These are phyloP conservation scores for Bovichtus diacanthus DNA, from an alignment of 2,797 vertebrate genomes.

Conservation along the genomic window DNA sequence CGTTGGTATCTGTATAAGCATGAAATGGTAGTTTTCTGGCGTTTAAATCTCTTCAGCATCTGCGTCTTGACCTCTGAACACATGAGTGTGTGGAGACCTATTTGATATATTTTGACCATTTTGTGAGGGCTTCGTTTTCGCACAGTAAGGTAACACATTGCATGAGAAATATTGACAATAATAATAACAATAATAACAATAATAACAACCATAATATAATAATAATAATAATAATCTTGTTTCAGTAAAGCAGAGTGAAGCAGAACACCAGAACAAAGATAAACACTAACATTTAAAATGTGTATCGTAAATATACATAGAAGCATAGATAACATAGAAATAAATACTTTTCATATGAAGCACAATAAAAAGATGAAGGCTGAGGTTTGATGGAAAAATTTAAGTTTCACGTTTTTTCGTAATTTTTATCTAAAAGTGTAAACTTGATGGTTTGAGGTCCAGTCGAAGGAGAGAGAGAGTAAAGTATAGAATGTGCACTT, in stretches of 20 bases:
- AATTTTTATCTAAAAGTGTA: background rate
- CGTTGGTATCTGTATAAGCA: conserved; percentile 10
- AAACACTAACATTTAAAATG: background rate
- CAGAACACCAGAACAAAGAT: background rate
- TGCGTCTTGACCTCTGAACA: background rate
- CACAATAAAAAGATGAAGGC: background rate
- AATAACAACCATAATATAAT: too few species aligned
- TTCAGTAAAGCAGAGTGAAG: too few species aligned
- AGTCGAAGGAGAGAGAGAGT: background rate
- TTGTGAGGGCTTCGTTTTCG: background rate
- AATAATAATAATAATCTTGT: too few species aligned
- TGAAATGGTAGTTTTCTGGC: background rate
- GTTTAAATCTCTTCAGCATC: conserved; percentile 7
- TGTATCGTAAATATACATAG: too few species aligned
- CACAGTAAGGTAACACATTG: background rate
- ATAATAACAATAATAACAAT: background rate
- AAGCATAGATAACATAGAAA: background rate
- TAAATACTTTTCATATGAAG: background rate
- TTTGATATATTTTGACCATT: background rate
- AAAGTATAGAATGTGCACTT: background rate
- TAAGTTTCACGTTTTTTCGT: background rate
- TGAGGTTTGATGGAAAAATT: background rate
- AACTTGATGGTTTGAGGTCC: background rate
- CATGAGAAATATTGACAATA: background rate
- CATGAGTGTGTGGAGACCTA: background rate